Evolutionary conservation across 2,113 vertebrate genomes (phyloP), one percentile per base, ranked within the genome.

Genomic region (Paramormyrops kingsleyae): DNA sequence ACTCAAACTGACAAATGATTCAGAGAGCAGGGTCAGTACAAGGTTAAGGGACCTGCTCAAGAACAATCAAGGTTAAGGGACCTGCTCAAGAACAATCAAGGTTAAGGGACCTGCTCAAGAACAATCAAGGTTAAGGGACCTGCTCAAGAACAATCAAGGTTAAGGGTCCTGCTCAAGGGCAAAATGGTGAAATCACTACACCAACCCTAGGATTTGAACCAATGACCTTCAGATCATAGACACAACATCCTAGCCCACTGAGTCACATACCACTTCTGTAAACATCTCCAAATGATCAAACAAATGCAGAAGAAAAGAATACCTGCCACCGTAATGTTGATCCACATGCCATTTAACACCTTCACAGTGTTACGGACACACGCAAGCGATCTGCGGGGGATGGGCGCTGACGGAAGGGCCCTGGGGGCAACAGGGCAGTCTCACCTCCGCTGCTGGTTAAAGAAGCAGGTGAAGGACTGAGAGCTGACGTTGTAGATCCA

Each of bases 381-480:
- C 0, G 13, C 5, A 4, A 35, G 70, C 31, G 1, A 17, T 13
- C 27, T 39, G 12, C 13, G 4, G 15, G 70, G 10, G 70, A 77
- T 17, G 70, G 70, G 70, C 31, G 1, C 31, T 77, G 15, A 39
- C 5, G 31, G 70, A 3, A 77, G n/a, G 66, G 27, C 31, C 15
- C 31, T 24, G 19, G 5, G 52, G 13, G 17, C 1, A 12, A 44
- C 35, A n/a, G 17, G 53, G 27, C 6, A 1, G 88, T 90, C 94
- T 95, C 94, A 99, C 98, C 98, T 97, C 94, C 98, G 96, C 94
- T 98, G 97, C 91, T 97, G 97, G 95, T 99, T 98, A 95, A 99
- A 99, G 94, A 97, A 99, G 95, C 98, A 99, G 8, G 96, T 97
- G 94, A 99, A 99, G 42, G 97, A 94, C 90, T 98, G 97, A 2